A percentile compares a stretch with the other conserved stretches of the same genome.
Evolutionary conservation across 2,797 vertebrate species (phyloP).

Genomic region (Microchirus variegatus): DNA sequence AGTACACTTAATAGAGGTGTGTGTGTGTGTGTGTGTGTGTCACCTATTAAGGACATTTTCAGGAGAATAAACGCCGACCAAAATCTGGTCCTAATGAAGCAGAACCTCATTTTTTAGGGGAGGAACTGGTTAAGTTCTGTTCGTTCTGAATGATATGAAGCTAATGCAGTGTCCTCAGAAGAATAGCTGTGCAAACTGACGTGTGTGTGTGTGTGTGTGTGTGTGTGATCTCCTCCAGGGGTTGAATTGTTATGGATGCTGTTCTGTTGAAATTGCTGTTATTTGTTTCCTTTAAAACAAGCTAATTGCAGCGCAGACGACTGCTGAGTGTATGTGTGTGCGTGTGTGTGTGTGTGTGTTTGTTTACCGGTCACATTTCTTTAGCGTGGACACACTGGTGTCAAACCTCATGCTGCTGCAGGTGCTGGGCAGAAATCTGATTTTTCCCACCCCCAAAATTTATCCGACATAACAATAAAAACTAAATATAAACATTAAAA

Average conservation of each 20-base stretch:
- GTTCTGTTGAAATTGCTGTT: constrained; percentile 78
- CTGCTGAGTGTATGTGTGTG: constrained; percentile 22
- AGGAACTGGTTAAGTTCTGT: too few species aligned
- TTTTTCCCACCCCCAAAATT: constrained; percentile 9
- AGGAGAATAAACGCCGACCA: too few species aligned
- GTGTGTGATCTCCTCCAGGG: constrained; percentile 69
- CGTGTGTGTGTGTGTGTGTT: constrained; percentile 13
- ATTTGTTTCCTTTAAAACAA: constrained; percentile 82
- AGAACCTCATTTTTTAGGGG: too few species aligned
- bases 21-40: constrained; percentile 33
- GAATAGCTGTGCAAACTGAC: too few species aligned
- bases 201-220: constrained; percentile 25
- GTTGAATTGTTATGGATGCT: constrained; percentile 77
- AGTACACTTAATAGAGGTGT: constrained; percentile 73
- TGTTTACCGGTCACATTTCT: constrained; percentile 72
- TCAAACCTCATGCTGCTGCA: constrained; percentile 59
- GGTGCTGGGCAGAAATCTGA: constrained; percentile 63
- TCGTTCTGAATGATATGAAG: too few species aligned
- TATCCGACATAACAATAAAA: too few species aligned
- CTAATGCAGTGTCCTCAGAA: neutral
- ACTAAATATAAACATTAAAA: too few species aligned
- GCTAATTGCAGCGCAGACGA: constrained; percentile 79
- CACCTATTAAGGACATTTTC: neutral
- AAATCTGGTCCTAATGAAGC: too few species aligned
- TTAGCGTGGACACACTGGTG: constrained; percentile 57